Evolutionary conservation across 2,888 invertebrate species (phyloP), one percentile per base, ranked within the genome.

Genomic region (Monopis laevigella): DNA sequence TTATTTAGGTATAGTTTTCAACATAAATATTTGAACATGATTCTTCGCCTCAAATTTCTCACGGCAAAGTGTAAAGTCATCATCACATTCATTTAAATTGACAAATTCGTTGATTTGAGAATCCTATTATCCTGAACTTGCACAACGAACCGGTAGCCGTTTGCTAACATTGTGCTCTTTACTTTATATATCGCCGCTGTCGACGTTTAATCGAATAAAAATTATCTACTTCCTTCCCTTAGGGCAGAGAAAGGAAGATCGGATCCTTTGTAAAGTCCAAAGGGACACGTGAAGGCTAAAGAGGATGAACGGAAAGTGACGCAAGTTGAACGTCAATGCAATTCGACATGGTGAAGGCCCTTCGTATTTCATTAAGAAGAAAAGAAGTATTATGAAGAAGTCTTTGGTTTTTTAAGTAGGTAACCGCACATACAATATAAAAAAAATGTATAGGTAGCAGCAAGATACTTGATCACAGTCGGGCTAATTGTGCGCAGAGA

Each of bases 201-300:
- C 27, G 11, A 19, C 21, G 18, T 36, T 36, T 69, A 68, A 70
- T 66, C 59, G 62, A 69, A 65, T 65, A 66, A 71, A 64, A 57
- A 72, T 69, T 55, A 65, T 40, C 29, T 28, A 39, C 45, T 43
- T 43, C 43, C 45, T 45, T 45, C 40, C 40, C 19, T 40, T 40
- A 2, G 19, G 36, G 36, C 2, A 11, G 5, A 7, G 17, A 16
- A 19, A 18, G 10, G 29, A 29, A 39, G 16, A 27, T n/a, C 27
- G 11, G 11, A n/a, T n/a, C 36, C 12, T 36, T 36, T 36, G 36
- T 36, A 12, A 7, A 4, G 11, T n/a, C 16, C 2, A 10, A 12
- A 21, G 18, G 36, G 36, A 2, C 36, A 36, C 36, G 36, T 36
- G 36, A 21, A 10, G 6, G 24, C 6, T 7, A 10, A 7, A 7